These are phyloP conservation scores for Pteronotus mesoamericanus DNA, from an alignment of 2,797 vertebrate species.

Conservation along the genomic window DNA sequence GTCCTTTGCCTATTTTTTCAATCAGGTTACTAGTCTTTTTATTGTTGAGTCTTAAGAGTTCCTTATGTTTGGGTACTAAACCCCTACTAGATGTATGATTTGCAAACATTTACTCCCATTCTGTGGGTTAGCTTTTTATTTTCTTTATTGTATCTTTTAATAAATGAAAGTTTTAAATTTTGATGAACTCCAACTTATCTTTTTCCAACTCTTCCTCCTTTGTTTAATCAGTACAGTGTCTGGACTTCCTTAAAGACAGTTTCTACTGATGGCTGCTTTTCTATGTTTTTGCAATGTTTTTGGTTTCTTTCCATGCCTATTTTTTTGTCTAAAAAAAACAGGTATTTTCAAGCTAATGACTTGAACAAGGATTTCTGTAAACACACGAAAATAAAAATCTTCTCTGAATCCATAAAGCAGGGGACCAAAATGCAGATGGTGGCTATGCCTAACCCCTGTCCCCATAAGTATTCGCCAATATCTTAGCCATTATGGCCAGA, in stretches of 20 bases:
- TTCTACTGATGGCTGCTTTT: neutral
- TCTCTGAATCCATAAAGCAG: neutral
- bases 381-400: constrained; percentile 19
- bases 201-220: neutral
- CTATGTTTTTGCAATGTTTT: neutral
- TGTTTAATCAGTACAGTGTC: neutral
- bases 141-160: neutral
- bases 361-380: neutral
- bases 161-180: neutral
- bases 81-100: neutral
- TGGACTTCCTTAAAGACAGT: neutral
- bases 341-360: neutral
- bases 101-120: neutral
- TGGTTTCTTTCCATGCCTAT: neutral
- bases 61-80: neutral
- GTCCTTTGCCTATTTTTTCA: neutral
- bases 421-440: neutral
- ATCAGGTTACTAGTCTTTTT: neutral
- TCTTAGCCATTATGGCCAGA: neutral
- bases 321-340: neutral
- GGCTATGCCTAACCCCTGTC: neutral
- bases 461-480: neutral
- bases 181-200: neutral
- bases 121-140: neutral
- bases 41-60: neutral